Evolutionary conservation across 53 echinoderm and acorn worm species (phyloP).

Genomic region (Crossaster papposus): DNA sequence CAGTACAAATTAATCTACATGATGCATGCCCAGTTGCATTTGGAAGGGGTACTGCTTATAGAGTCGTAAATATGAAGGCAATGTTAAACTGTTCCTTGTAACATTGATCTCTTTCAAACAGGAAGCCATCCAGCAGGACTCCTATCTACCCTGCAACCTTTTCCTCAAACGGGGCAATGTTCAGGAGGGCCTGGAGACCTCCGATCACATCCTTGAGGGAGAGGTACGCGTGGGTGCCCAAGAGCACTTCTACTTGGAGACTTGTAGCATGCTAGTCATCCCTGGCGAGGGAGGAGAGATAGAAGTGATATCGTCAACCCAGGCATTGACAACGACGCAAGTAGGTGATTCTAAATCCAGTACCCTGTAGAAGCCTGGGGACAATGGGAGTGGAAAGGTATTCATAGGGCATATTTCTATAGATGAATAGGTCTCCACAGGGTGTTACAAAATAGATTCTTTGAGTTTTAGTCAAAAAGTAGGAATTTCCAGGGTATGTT

Average conservation of each 20-base stretch:
- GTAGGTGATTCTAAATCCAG: conserved; percentile 55
- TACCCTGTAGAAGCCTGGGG: no score
- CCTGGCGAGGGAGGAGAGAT: conserved; percentile 85
- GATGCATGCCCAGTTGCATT: no score
- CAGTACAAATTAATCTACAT: no score
- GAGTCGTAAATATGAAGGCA: no score
- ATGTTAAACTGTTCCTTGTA: not conserved
- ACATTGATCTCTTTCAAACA: conserved; percentile 5
- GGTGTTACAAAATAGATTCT: no score
- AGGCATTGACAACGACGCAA: conserved; percentile 67
- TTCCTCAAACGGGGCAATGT: conserved; percentile 67
- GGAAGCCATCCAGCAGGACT: conserved; percentile 83
- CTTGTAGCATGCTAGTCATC: conserved; percentile 64
- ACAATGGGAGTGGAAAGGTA: no score
- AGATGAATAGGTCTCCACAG: no score
- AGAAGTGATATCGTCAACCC: conserved; percentile 72
- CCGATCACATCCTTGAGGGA: conserved; percentile 83
- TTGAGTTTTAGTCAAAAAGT: no score
- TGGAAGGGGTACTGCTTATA: no score
- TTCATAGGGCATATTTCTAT: no score
- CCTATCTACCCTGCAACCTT: conserved; percentile 44
- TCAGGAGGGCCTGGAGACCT: conserved; percentile 64
- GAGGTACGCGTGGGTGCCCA: conserved; percentile 83
- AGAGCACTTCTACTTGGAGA: conserved; percentile 96
- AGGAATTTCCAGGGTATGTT: no score